Percentiles rank a stretch among this genome's conserved stretches.
Evolutionary conservation across 2,888 invertebrate genomes (phyloP).

Genomic region (Terebella lapidaria): DNA sequence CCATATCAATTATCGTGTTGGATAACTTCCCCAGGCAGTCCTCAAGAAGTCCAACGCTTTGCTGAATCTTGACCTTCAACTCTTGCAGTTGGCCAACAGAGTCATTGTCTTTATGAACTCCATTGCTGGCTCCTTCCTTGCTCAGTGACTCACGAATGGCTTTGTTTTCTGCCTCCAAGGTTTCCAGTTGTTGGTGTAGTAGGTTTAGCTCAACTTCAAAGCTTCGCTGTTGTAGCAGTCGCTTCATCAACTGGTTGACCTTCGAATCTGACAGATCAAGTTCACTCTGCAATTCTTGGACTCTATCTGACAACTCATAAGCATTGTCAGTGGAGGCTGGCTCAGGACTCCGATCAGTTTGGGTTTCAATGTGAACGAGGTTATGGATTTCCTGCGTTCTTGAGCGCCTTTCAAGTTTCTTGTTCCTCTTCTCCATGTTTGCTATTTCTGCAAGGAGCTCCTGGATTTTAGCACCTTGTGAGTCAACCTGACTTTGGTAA

Average conservation of each 20-base stretch:
- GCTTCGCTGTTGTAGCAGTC: not conserved
- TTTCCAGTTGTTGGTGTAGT: not conserved
- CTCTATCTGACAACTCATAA: not conserved
- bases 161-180: not conserved
- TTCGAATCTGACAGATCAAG: not conserved
- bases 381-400: not conserved
- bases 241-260: not conserved
- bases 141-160: not conserved
- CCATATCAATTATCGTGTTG: not conserved
- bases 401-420: conserved; percentile 73
- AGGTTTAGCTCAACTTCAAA: not conserved
- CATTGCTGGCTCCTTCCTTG: not conserved
- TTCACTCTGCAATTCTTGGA: not conserved
- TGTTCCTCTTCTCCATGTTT: conserved; percentile 77
- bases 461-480: conserved; percentile 78
- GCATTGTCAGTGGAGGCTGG: not conserved
- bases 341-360: not conserved
- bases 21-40: not conserved
- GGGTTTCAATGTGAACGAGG: not conserved
- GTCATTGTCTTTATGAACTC: not conserved
- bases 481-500: conserved; percentile 63
- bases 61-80: not conserved
- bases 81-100: not conserved
- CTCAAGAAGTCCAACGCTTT: not conserved
- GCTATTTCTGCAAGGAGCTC: conserved; percentile 69